A percentile compares a stretch with the other conserved stretches of the same genome.
phyloP scores from a whole-genome alignment of 2,113 vertebrate species.

The Misgurnus mizolepis region DNA sequence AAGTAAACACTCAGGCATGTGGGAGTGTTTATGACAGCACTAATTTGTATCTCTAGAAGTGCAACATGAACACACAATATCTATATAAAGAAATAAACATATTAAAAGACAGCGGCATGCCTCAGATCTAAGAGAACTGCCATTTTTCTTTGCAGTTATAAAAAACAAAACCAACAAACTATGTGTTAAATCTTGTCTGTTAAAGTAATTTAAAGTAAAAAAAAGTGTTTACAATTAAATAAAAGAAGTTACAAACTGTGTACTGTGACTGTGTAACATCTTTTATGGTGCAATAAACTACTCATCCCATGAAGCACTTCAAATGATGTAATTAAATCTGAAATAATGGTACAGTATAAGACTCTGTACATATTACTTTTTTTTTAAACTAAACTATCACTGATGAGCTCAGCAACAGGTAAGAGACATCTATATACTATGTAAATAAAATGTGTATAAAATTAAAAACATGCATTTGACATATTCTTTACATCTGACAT shows the following conservation, averaged over 20 bases:
- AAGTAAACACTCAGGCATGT: constrained; percentile 22
- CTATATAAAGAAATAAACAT: constrained; percentile 13
- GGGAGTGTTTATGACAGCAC: constrained; percentile 30
- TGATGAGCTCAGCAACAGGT: neutral
- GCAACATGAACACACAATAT: constrained; percentile 2
- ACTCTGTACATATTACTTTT: too few species aligned
- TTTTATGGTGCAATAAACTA: too few species aligned
- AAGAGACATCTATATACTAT: neutral
- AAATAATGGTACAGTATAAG: neutral
- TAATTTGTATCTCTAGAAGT: constrained; percentile 30
- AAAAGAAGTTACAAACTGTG: too few species aligned
- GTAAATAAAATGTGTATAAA: too few species aligned
- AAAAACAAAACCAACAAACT: too few species aligned
- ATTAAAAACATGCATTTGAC: neutral
- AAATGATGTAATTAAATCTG: neutral
- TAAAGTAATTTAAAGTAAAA: too few species aligned
- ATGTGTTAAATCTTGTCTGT: neutral
- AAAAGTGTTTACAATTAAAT: too few species aligned
- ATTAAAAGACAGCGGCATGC: constrained; percentile 3
- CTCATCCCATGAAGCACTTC: neutral
- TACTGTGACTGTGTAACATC: too few species aligned
- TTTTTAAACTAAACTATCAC: neutral
- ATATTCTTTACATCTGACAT: neutral
- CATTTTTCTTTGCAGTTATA: too few species aligned
- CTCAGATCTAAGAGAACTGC: neutral